These are phyloP conservation scores for Planiliza haematocheilus DNA, from an alignment of 2,113 vertebrate genomes.

Conservation along the genomic window DNA sequence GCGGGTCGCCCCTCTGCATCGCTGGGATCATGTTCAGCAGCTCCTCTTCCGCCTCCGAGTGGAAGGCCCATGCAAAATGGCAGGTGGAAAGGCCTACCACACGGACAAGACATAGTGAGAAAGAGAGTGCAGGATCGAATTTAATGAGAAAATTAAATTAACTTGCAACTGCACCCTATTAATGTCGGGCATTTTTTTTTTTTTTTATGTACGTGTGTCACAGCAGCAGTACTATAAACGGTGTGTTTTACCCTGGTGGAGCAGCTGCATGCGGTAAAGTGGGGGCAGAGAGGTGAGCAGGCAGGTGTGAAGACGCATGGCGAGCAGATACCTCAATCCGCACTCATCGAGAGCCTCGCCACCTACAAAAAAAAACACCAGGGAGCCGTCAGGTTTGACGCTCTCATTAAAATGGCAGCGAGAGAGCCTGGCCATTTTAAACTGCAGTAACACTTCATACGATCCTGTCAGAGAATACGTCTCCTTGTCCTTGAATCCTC, in stretches of 20 bases:
- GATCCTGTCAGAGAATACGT: constrained; percentile 36
- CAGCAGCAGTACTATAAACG: background rate
- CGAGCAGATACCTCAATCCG: constrained; percentile 93
- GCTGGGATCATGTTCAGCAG: constrained; percentile 97
- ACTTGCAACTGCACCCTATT: background rate
- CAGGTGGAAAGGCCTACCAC: constrained; percentile 93
- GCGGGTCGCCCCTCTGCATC: constrained; percentile 95
- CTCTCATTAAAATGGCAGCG: background rate
- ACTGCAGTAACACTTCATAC: constrained; percentile 43
- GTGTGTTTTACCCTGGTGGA: constrained; percentile 92
- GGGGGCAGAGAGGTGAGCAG: constrained; percentile 96
- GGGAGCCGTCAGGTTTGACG: constrained; percentile 8
- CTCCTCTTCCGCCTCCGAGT: constrained; percentile 98
- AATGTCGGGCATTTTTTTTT: too few relatives aligned
- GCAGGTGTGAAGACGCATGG: constrained; percentile 97
- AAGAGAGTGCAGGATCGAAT: background rate
- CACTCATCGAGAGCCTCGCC: constrained; percentile 96
- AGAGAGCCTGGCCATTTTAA: constrained; percentile 29
- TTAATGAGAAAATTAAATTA: background rate
- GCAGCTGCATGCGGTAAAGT: constrained; percentile 93
- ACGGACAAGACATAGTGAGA: background rate
- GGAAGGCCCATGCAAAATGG: constrained; percentile 99
- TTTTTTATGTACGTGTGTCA: background rate
- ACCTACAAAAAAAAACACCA: constrained; percentile 82
- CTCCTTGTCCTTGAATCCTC: constrained; percentile 73